Conservation (phyloP, 2,888 invertebrate species). For the Himalopsyche kuldschensis region DNA sequence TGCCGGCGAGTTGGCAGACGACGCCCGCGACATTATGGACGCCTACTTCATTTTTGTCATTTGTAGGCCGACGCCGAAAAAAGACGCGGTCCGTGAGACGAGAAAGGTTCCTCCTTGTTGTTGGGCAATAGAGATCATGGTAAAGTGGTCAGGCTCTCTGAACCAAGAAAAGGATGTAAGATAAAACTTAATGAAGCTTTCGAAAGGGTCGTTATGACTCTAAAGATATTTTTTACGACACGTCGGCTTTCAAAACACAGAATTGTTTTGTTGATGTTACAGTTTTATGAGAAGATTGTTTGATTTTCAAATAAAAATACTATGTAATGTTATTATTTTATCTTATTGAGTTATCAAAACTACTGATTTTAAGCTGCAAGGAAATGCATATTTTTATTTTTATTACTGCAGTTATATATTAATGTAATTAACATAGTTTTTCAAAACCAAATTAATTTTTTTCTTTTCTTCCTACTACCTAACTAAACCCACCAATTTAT, state of each 20-base stretch:
- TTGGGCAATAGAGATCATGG: constrained; percentile 6
- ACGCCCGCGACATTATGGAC: background rate
- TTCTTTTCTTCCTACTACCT: too few relatives aligned
- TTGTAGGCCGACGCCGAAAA: background rate
- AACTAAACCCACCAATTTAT: too few relatives aligned
- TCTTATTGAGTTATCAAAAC: too few relatives aligned
- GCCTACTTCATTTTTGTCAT: constrained; percentile 8
- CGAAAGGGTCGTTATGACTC: constrained; percentile 12
- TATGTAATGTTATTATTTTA: background rate
- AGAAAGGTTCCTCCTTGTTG: background rate
- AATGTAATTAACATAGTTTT: too few relatives aligned
- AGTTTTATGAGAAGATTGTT: background rate
- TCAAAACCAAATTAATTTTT: too few relatives aligned
- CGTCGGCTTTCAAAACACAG: constrained; percentile 6
- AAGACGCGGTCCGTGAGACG: background rate
- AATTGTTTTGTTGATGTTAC: background rate
- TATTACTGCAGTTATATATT: too few relatives aligned
- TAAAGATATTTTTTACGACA: constrained; percentile 16
- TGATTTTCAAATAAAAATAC: background rate
- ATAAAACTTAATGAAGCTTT: constrained; percentile 24
- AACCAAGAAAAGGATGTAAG: constrained; percentile 6
- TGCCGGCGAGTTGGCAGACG: background rate
- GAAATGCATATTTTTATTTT: too few relatives aligned
- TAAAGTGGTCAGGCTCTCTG: constrained; percentile 3
- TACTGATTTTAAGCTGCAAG: too few relatives aligned